Percentiles rank a stretch among this genome's conserved stretches.
phyloP scores from a whole-genome alignment of 2,888 invertebrate species.

The Watsonalla binaria region DNA sequence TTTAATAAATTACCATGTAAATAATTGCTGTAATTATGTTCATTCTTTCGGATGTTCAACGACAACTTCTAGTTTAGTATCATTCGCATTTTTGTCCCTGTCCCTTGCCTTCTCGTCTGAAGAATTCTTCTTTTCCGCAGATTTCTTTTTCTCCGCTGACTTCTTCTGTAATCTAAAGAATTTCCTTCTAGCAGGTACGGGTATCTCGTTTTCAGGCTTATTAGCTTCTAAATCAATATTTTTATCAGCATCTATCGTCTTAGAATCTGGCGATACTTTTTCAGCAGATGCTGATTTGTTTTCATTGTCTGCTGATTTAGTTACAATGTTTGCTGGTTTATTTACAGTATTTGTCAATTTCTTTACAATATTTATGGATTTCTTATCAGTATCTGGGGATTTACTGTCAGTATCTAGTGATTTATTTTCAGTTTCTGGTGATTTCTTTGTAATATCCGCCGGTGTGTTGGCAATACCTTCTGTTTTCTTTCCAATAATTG shows the following conservation, averaged over 20 bases:
- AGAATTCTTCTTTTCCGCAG: no score
- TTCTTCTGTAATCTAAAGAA: slow-evolving; percentile 8
- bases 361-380: slow-evolving; percentile 3
- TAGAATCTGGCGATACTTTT: neutral
- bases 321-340: no score
- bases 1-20: no score
- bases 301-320: neutral
- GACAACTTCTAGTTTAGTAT: slow-evolving; percentile 27
- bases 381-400: slow-evolving; percentile 5
- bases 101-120: slow-evolving; percentile 5
- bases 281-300: neutral
- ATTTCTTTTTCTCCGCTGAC: slow-evolving; percentile 6
- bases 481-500: no score
- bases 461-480: neutral
- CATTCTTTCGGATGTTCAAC: slow-evolving; percentile 24
- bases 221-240: slow-evolving; percentile 2
- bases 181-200: slow-evolving; percentile 3
- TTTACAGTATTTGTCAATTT: no score
- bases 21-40: neutral
- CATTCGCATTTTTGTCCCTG: slow-evolving; percentile 2
- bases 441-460: neutral
- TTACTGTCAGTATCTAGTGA: neutral
- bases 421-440: neutral
- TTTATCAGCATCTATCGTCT: neutral
- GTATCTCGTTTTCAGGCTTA: neutral